Conservation (phyloP, 2,113 vertebrate genomes). For the Ceyx cyanopectus region DNA sequence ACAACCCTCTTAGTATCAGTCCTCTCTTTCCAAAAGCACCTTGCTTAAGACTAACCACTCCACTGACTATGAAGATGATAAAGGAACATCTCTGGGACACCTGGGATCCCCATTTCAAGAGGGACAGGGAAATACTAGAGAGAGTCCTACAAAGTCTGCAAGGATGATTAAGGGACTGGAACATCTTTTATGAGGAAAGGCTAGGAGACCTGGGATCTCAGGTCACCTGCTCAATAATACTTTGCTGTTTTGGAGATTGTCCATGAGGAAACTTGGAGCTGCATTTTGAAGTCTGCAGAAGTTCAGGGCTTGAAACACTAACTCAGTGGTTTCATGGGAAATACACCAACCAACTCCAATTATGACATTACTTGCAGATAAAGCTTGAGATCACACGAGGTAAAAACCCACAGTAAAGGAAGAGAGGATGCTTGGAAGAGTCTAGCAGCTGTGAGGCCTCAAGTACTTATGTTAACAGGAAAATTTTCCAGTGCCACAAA, state of each 20-base stretch:
- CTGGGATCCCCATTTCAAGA: too few species aligned
- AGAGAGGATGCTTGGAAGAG: background rate
- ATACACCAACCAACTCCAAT: background rate
- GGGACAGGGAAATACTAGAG: too few species aligned
- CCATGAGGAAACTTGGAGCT: background rate
- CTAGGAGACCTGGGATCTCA: background rate
- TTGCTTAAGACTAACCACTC: background rate
- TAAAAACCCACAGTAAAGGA: background rate
- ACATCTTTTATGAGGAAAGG: too few species aligned
- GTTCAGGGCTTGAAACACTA: background rate
- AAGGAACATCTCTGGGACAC: too few species aligned
- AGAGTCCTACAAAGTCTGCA: too few species aligned
- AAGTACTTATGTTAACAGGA: background rate
- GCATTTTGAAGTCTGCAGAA: background rate
- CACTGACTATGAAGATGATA: background rate
- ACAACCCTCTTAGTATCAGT: background rate
- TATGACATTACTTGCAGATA: background rate
- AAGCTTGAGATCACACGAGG: background rate
- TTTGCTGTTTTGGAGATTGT: background rate
- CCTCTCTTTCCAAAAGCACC: background rate
- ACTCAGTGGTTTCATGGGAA: background rate
- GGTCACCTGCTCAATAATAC: background rate
- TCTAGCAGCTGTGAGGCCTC: background rate
- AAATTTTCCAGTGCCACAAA: background rate
- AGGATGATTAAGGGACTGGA: too few species aligned